phyloP scores from a whole-genome alignment of 2,797 vertebrate species.

The Lindbergichthys nudifrons region DNA sequence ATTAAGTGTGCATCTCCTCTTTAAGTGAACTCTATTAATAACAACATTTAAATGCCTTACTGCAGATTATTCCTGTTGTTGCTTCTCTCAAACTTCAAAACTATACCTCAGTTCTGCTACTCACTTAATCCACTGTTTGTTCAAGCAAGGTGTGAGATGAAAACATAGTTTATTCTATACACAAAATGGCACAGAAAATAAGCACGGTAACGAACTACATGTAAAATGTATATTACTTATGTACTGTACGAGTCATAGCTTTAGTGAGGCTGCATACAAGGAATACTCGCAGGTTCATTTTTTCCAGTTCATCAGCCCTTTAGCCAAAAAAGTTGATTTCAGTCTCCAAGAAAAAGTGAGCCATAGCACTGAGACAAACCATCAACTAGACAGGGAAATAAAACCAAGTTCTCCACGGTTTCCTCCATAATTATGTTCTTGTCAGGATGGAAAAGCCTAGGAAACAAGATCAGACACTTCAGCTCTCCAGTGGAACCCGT shows the following conservation, averaged over 20 bases:
- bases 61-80: too few relatives aligned
- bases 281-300: not conserved
- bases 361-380: constrained; percentile 27
- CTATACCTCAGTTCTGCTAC: not conserved
- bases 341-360: constrained; percentile 37
- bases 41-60: constrained; percentile 2
- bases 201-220: not conserved
- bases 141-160: not conserved
- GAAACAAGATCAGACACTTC: constrained; percentile 39
- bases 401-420: constrained; percentile 32
- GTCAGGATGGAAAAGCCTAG: constrained; percentile 33
- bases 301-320: constrained; percentile 24
- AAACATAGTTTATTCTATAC: not conserved
- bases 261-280: not conserved
- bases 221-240: not conserved
- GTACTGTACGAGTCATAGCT: not conserved
- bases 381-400: constrained; percentile 44
- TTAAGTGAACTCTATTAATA: constrained; percentile 6
- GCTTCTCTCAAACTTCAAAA: not conserved
- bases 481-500: constrained; percentile 43
- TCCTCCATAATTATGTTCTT: constrained; percentile 29
- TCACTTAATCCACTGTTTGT: not conserved
- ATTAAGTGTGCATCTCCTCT: too few relatives aligned
- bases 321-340: constrained; percentile 45
- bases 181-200: constrained; percentile 1